A percentile compares a stretch with the other conserved stretches of the same genome.
Conservation (phyloP, 2,113 vertebrate species). For the Psettodes erumei region DNA sequence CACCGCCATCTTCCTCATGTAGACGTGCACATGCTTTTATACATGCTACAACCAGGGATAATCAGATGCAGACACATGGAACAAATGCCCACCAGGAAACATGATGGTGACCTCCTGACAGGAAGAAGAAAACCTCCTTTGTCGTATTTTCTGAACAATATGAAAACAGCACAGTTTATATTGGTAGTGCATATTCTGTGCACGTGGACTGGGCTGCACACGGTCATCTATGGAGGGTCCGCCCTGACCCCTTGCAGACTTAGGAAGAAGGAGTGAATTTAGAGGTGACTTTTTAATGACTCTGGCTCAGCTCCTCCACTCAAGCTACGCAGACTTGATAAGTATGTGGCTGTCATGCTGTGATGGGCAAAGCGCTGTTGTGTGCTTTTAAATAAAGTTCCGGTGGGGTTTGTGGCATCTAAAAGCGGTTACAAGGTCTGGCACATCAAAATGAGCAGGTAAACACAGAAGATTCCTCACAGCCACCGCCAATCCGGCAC, state of each 20-base stretch:
- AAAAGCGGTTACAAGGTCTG: conserved; percentile 73
- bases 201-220: no score
- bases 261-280: conserved; percentile 12
- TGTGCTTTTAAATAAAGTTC: conserved; percentile 61
- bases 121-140: neutral
- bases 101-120: neutral
- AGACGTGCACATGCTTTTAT: no score
- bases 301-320: conserved; percentile 17
- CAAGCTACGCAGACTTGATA: conserved; percentile 23
- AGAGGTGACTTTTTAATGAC: conserved; percentile 38
- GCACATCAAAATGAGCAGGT: conserved; percentile 72
- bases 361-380: conserved; percentile 41
- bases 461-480: conserved; percentile 70
- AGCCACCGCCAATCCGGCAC: conserved; percentile 59
- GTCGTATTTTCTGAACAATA: neutral
- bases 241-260: no score
- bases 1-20: no score
- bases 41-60: no score
- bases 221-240: no score
- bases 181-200: no score
- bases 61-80: neutral
- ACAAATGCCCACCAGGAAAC: neutral
- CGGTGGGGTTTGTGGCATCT: conserved; percentile 53
- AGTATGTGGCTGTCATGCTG: conserved; percentile 44
- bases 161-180: no score